phyloP scores from a whole-genome alignment of 2,797 vertebrate species.

The Buphagus erythrorhynchus region DNA sequence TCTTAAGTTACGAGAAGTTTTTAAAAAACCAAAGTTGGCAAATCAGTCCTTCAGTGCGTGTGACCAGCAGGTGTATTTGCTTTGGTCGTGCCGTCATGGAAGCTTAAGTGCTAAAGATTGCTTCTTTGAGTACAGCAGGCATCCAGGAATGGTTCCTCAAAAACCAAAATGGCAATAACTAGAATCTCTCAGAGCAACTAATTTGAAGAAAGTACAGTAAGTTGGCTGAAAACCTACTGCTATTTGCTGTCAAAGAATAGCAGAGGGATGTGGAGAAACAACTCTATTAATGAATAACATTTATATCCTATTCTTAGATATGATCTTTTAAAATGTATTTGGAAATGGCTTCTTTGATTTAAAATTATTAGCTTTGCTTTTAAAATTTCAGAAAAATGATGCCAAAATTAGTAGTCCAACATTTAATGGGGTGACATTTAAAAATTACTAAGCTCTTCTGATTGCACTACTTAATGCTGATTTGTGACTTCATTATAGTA shows the following conservation, averaged over 20 bases:
- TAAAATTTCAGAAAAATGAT: neutral
- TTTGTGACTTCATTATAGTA: slow-evolving; percentile 18
- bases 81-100: neutral
- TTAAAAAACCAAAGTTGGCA: neutral
- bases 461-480: neutral
- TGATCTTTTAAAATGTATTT: neutral
- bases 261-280: neutral
- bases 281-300: neutral
- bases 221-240: neutral
- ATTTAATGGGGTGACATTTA: slow-evolving; percentile 30
- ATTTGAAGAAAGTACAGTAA: neutral
- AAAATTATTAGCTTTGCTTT: slow-evolving; percentile 5
- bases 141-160: neutral
- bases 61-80: neutral
- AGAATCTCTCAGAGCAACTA: neutral
- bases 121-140: neutral
- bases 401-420: neutral
- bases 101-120: neutral
- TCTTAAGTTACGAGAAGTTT: neutral
- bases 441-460: neutral
- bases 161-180: neutral
- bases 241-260: neutral
- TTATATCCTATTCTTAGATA: neutral
- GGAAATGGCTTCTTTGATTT: neutral
- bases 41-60: neutral